Base-by-base conservation (phyloP, 1,140 invertebrate genomes). In the Macrotrachela quadricornifera region DNA sequence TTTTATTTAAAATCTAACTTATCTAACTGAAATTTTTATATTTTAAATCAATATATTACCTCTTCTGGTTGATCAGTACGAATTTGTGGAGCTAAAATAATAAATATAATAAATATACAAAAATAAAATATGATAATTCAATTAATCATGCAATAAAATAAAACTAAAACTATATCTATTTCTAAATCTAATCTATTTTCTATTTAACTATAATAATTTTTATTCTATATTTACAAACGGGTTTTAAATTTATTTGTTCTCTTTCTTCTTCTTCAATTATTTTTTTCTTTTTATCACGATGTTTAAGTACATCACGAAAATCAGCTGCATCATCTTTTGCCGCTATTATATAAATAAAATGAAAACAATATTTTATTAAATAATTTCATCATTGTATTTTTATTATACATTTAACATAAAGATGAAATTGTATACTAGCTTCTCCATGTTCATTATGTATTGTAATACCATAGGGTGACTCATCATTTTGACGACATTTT, bases 341-440 rank as follows among this genome's bases (percentile, higher is more conserved):
- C 15, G 46, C 46, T 43, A 44, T 40, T 14, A 46, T 46, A 30
- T 40, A 13, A 46, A 53, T 15, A 38, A 10, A 51, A 16, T 40
- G 36, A 17, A 45, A 17, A 21, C n/a, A 16, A 16, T 45, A 15
- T 18, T 46, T 46, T 13, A 12, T 36, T 45, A 13, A 13, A 18
- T 30, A 38, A 13, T 46, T 51, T 12, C 12, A n/a, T n/a, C 12
- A 47, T 44, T 21, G 21, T 11, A 49, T 49, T 18, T 42, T 21
- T 14, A 48, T n/a, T n/a, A 47, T 14, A 54, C 53, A 49, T 54
- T 49, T 49, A 16, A 54, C 46, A 49, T 49, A 49, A 9, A 49
- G 12, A 17, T 40, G 48, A 21, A 54, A 43, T 11, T 18, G 21
- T 4, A 46, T 38, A 16, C 30, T 21, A 21, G 46, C 54, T 17